Evolutionary conservation across 2,797 vertebrate genomes (phyloP).

Genomic region (Danio albolineatus): DNA sequence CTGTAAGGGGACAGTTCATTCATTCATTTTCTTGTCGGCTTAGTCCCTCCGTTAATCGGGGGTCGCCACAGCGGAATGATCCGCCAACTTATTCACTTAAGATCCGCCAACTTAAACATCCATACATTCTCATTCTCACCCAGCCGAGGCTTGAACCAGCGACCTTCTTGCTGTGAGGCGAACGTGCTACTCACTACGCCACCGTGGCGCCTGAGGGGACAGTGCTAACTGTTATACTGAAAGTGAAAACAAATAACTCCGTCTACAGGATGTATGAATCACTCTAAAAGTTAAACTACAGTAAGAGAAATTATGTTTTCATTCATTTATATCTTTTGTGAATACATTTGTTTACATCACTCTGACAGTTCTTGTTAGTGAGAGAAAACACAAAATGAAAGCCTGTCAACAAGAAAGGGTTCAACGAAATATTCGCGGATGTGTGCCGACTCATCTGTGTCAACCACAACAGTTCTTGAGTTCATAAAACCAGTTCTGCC

Average conservation of each 20-base stretch:
- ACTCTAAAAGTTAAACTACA: background rate
- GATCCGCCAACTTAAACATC: no score
- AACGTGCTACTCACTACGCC: no score
- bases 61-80: no score
- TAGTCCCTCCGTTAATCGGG: no score
- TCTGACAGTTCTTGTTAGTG: background rate
- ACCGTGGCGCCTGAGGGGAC: no score
- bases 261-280: background rate
- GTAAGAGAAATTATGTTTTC: background rate
- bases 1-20: no score
- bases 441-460: background rate
- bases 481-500: slow-evolving; percentile 47
- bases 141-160: no score
- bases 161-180: no score
- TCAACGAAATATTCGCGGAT: background rate
- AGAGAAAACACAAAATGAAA: background rate
- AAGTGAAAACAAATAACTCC: background rate
- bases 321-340: background rate
- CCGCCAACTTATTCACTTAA: no score
- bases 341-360: background rate
- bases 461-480: slow-evolving; percentile 21
- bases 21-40: no score
- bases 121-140: no score
- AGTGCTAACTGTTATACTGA: no score
- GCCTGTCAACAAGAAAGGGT: background rate